Evolutionary conservation across 2,797 vertebrate species (phyloP).

Genomic region (Alcedo quadribrachys): DNA sequence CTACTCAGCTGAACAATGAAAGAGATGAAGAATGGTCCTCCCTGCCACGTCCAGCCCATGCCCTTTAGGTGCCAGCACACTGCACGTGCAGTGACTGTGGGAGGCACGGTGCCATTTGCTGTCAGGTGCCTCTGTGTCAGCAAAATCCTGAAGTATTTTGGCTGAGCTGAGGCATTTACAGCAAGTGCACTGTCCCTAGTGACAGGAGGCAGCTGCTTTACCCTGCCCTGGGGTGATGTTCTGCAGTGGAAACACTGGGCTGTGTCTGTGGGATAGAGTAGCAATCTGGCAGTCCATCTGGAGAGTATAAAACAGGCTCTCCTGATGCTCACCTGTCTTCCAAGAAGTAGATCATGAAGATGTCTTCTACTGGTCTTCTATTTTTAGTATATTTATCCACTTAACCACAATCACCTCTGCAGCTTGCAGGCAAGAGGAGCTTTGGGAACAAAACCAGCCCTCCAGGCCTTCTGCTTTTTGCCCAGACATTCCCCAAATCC

Average conservation of each 20-base stretch:
- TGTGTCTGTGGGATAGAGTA: neutral
- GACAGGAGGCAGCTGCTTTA: slow-evolving; percentile 5
- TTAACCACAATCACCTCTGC: neutral
- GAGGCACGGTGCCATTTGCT: neutral
- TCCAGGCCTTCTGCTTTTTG: neutral
- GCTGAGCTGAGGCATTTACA: neutral
- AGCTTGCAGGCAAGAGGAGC: neutral
- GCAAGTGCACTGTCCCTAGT: neutral
- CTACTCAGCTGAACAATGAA: neutral
- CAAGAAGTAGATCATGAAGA: neutral
- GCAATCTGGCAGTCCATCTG: slow-evolving; percentile 18
- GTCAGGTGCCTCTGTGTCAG: neutral
- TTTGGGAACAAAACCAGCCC: neutral
- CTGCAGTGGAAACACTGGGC: neutral
- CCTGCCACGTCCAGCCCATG: neutral
- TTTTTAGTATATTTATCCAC: neutral
- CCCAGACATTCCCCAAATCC: neutral
- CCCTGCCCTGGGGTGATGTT: neutral
- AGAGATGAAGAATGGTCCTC: neutral
- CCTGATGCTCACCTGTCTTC: neutral
- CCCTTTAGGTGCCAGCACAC: neutral
- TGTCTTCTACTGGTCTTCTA: neutral
- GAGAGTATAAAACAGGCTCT: neutral
- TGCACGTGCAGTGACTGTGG: neutral
- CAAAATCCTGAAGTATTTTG: neutral